A percentile compares a stretch with the other conserved stretches of the same genome.
Conservation (phyloP, 2,888 invertebrate genomes). For the Hyalella azteca region DNA sequence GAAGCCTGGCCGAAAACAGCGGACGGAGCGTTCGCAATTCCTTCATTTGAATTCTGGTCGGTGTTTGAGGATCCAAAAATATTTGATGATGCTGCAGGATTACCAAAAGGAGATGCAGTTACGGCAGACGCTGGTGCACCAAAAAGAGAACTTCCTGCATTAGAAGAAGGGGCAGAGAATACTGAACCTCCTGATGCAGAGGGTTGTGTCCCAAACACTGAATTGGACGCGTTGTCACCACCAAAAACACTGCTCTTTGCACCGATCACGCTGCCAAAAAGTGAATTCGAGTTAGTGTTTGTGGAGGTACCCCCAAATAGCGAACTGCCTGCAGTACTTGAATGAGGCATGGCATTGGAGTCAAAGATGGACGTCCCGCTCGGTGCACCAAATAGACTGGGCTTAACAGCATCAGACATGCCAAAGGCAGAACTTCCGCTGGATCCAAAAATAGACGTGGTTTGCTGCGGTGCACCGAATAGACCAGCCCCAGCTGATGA, state of each 20-base stretch:
- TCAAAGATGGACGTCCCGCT: slow-evolving; percentile 1
- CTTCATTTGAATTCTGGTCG: neutral
- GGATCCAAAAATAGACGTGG: neutral
- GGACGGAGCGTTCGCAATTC: neutral
- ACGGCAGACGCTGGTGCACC: too few relatives aligned
- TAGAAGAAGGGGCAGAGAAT: too few relatives aligned
- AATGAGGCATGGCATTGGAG: neutral
- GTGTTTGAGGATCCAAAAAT: neutral
- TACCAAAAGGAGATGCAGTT: neutral
- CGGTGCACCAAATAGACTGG: slow-evolving; percentile 38
- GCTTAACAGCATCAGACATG: neutral
- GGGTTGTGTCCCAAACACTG: neutral
- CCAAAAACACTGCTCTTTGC: neutral
- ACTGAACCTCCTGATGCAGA: neutral
- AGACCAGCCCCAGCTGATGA: slow-evolving; percentile 12
- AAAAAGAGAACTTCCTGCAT: too few relatives aligned
- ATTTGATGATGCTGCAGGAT: neutral
- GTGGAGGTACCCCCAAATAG: slow-evolving; percentile 38
- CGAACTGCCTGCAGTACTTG: neutral
- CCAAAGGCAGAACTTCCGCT: slow-evolving; percentile 40
- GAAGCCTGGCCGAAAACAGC: neutral
- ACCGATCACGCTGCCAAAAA: slow-evolving; percentile 2
- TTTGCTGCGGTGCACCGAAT: slow-evolving; percentile 17
- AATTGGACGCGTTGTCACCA: neutral
- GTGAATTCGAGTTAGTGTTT: neutral